Base-by-base conservation (phyloP, 2,888 invertebrate genomes). In the Parnassius orleans region DNA sequence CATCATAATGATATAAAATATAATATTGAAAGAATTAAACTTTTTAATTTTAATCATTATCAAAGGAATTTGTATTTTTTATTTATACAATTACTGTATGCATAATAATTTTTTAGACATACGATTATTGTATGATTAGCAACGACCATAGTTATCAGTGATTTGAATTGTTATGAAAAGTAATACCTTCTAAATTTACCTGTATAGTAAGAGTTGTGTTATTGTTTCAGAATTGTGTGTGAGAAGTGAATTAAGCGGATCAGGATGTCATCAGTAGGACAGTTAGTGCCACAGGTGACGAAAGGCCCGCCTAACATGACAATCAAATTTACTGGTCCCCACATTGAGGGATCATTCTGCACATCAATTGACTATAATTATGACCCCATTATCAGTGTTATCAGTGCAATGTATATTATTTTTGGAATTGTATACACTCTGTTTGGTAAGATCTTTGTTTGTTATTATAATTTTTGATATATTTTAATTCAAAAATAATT, bases 391-490 rank as follows among this genome's bases (percentile, higher is more conserved):
- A 90, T 94, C 41, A 94, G 95, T 64, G 86, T 94, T 64, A 92
- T 95, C 67, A 94, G 95, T 82, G 93, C 94, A 66, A 93, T 95
- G 91, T 95, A 95, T 78, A 93, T 95, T 70, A 93, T 95, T 51
- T 96, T 97, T 85, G 97, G 97, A 65, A 93, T 97, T 70, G 94
- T 97, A 63, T 97, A 96, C 81, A 96, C 96, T 67, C 93, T 97
- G 69, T 95, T 96, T 81, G 97, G 96, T 96, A 87, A 94, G 94
- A 11, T 52, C 19, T 33, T 33, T 33, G 33, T 7, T 33, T 5
- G 33, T 33, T 33, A 33, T 33, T 33, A 33, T 33, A 1, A 33
- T 33, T 33, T 33, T 7, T 33, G 33, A 33, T 5, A 33, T 33
- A 33, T 33, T 33, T 33, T 33, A 7, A 33, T 33, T 24, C 5